Base-by-base conservation (phyloP, 2,888 invertebrate species). In the Cancer borealis region DNA sequence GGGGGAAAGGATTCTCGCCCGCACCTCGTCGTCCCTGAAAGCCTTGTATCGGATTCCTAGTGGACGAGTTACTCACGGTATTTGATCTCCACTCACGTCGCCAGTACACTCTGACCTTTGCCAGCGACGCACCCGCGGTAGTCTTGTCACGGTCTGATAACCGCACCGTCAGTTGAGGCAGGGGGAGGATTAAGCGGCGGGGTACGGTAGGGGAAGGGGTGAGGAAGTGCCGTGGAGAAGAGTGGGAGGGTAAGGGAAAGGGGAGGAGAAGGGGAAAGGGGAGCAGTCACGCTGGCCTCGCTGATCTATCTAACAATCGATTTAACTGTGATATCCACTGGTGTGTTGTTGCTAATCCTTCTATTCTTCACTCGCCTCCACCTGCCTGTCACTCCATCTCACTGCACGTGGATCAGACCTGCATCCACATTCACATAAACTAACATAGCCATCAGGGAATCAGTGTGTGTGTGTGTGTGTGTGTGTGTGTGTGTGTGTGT, bases 401-500 rank as follows among this genome's bases (percentile, higher is more conserved):
- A 5, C 84, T 84, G 39, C 84, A n/a, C 12, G n/a, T 30, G 12
- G 12, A 84, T 14, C 21, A 21, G 21, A 60, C 21, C 17, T 21
- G 21, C 60, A 60, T 21, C 8, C 60, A 60, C 60, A 60, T 17
- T 2, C 54, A 54, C 54, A 54, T 17, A 54, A 12, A 54, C 54
- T 2, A 12, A 54, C 54, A 10, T 17, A 10, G 14, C 8, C 54
- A 54, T 39, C n/a, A n/a, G 84, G 17, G 84, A n/a, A n/a, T 84
- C n/a, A n/a, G 84, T 39, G 88, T 88, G 30, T 39, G 88, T 88
- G 87, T 84, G 87, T 87, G 87, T 87, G 87, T 87, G 87, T 87
- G 87, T 87, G 87, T 87, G 87, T 87, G 87, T 87, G 87, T 87
- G 87, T 88, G 88, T 88, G 45, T 88, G 88, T 88, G 88, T 88